These are phyloP conservation scores for Acanthornis magna DNA, from an alignment of 2,797 vertebrate genomes.

Conservation along the genomic window DNA sequence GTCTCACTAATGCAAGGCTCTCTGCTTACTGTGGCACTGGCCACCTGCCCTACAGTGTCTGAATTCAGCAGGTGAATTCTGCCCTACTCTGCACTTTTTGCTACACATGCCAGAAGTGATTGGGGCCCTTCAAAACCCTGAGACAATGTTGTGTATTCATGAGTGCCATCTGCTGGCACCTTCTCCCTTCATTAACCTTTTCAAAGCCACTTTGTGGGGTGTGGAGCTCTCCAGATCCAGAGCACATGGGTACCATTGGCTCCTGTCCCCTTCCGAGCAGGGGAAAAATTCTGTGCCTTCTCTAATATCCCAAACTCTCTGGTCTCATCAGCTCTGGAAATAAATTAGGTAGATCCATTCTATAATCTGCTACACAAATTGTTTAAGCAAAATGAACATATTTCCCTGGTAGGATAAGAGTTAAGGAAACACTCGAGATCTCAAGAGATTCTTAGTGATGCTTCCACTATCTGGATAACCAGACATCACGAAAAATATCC, in stretches of 20 bases:
- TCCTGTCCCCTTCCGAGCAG: neutral
- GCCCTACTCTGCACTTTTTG: neutral
- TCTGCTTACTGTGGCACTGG: neutral
- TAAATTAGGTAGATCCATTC: neutral
- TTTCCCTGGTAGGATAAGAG: neutral
- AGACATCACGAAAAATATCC: neutral
- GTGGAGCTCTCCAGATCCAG: neutral
- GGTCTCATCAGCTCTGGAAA: neutral
- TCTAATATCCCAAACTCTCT: neutral
- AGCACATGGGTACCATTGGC: neutral
- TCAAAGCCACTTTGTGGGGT: neutral
- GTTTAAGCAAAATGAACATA: neutral
- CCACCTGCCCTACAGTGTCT: neutral
- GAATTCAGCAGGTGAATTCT: neutral
- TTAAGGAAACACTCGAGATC: neutral
- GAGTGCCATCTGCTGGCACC: constrained; percentile 49
- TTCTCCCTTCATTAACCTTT: neutral
- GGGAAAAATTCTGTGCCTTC: neutral
- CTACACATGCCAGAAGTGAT: neutral
- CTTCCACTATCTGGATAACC: neutral
- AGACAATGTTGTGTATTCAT: neutral
- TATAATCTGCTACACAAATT: neutral
- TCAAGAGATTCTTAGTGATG: neutral
- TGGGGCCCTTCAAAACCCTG: neutral
- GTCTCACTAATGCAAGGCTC: neutral